phyloP scores from a whole-genome alignment of 2,797 vertebrate species.

The Sebastes elongatus region DNA sequence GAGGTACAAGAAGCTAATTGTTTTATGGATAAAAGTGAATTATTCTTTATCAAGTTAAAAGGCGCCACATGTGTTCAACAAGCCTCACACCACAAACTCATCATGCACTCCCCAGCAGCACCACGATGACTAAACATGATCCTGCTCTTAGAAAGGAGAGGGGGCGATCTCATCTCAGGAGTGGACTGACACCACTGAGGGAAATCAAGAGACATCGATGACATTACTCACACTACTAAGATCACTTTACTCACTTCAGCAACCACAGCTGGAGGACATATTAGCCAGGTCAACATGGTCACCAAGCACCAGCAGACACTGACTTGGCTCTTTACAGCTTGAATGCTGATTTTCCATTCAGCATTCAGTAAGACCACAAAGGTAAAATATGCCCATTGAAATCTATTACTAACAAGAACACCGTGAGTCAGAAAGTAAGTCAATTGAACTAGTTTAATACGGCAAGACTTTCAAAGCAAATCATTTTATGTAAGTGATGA shows the following conservation, averaged over 20 bases:
- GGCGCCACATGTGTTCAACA: not conserved
- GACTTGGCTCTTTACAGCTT: not conserved
- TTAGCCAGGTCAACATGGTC: conserved; percentile 21
- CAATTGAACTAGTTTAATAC: not conserved
- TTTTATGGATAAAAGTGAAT: conserved; percentile 24
- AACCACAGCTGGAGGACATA: conserved; percentile 15
- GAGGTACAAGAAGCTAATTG: conserved; percentile 25
- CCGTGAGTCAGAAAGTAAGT: not conserved
- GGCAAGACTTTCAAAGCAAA: not conserved
- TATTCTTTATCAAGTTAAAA: conserved; percentile 13
- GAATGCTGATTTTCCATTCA: not conserved
- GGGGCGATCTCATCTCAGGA: not conserved
- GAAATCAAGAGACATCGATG: conserved; percentile 13
- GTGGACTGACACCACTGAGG: conserved; percentile 1
- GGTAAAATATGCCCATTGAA: not conserved
- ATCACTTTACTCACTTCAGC: conserved; percentile 26
- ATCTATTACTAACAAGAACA: not conserved
- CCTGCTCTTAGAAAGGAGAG: not conserved
- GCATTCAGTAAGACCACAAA: not conserved
- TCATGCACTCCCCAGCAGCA: not conserved
- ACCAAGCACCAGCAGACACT: not conserved
- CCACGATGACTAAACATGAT: not conserved
- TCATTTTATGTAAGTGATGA: not conserved
- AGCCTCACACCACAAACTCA: not conserved
- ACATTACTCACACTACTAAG: conserved; percentile 8